Evolutionary conservation across 1,140 invertebrate genomes (phyloP).

Genomic region (Ceratina japonica): DNA sequence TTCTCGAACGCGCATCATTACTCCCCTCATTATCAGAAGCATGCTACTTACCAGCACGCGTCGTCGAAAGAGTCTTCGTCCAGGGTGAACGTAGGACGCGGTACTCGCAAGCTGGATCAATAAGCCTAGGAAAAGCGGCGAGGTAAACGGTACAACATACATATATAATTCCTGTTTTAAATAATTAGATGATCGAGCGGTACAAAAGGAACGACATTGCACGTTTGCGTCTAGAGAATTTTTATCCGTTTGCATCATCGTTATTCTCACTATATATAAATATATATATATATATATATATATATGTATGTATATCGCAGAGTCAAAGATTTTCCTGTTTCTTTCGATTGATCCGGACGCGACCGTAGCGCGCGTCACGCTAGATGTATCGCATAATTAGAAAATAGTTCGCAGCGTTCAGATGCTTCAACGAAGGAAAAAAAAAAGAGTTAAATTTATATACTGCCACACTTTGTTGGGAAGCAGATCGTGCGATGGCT

Average conservation of each 20-base stretch:
- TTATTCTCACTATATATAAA: too few relatives aligned
- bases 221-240: slow-evolving; percentile 8
- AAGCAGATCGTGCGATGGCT: slow-evolving; percentile 11
- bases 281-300: too few relatives aligned
- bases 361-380: slow-evolving; percentile 1
- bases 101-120: slow-evolving; percentile 34
- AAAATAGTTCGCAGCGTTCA: slow-evolving; percentile 25
- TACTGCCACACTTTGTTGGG: slow-evolving; percentile 35
- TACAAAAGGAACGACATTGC: slow-evolving; percentile 23
- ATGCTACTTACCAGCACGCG: neutral
- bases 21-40: slow-evolving; percentile 20
- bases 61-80: slow-evolving; percentile 21
- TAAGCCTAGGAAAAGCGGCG: slow-evolving; percentile 13
- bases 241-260: slow-evolving; percentile 28
- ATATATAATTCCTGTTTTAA: slow-evolving; percentile 25
- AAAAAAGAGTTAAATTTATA: slow-evolving; percentile 4
- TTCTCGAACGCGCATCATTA: slow-evolving; percentile 6
- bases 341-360: slow-evolving; percentile 29
- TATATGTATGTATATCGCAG: slow-evolving; percentile 32
- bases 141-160: neutral
- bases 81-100: slow-evolving; percentile 11
- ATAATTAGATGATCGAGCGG: slow-evolving; percentile 11
- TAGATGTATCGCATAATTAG: slow-evolving; percentile 36
- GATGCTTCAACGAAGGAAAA: slow-evolving; percentile 21
- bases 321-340: slow-evolving; percentile 10